These are phyloP conservation scores for Procambarus clarkii DNA, from an alignment of 1,140 invertebrate species.

Conservation along the genomic window DNA sequence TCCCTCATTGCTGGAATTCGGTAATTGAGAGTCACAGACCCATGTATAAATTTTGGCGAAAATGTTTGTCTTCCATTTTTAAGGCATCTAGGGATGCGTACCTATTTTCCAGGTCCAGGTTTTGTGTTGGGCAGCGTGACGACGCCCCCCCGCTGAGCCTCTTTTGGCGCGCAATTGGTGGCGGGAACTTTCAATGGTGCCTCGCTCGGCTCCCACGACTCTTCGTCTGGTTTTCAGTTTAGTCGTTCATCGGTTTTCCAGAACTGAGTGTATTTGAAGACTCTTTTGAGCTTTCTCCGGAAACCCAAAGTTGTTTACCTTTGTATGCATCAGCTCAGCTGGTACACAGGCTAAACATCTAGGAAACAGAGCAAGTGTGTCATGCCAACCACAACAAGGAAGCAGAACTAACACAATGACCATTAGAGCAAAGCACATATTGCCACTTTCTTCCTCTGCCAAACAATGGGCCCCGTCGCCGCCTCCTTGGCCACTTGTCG, in stretches of 20 bases:
- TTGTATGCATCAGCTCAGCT: too few species aligned
- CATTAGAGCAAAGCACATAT: background rate
- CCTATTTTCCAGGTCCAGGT: background rate
- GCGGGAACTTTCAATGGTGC: constrained; percentile 32
- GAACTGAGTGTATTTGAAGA: too few species aligned
- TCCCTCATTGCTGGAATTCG: constrained; percentile 53
- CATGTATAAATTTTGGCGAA: constrained; percentile 38
- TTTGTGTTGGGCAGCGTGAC: constrained; percentile 35
- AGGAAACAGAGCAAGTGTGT: too few species aligned
- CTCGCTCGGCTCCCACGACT: background rate
- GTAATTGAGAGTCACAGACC: constrained; percentile 51
- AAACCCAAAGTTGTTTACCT: too few species aligned
- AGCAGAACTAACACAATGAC: background rate
- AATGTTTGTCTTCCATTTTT: constrained; percentile 56
- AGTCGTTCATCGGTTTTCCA: background rate
- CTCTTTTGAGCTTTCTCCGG: too few species aligned
- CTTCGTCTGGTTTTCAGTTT: background rate
- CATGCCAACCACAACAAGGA: too few species aligned
- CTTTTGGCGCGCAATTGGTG: constrained; percentile 43
- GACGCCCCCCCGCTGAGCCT: constrained; percentile 20
- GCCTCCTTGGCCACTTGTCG: background rate
- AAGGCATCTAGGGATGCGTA: constrained; percentile 21
- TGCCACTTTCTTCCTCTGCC: background rate
- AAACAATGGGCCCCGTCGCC: background rate
- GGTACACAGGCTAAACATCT: too few species aligned